Base-by-base conservation (phyloP, 2,797 vertebrate species). In the Rhinella marina region DNA sequence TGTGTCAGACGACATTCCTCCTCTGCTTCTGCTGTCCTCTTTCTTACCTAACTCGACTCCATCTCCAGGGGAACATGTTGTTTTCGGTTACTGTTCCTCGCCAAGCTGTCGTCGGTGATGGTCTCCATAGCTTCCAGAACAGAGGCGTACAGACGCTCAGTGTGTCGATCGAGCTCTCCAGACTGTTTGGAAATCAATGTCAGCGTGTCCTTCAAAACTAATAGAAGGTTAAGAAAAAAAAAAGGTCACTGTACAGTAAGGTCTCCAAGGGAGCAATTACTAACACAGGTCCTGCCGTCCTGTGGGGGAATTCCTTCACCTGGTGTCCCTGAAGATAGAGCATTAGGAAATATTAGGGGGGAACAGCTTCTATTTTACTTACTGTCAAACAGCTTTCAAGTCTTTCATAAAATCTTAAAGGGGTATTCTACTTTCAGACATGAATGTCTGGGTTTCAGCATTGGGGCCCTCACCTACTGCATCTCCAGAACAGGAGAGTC, bases 161-260 rank as follows among this genome's bases (percentile, higher is more conserved):
- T 95, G 0, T 94, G 96, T 29, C 81, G 92, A 86, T 98, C 96
- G 29, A 98, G 93, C 76, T 92, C 93, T 10, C 88, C 91, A 0
- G 96, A 95, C 92, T 97, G 97, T 23, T 91, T 95, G 2, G 96
- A 94, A 2, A 99, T 96, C 91, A 97, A 90, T 79, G 90, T 88
- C 83, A 99, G 93, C 0, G 95, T 93, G 75, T 97, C 96, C 88
- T 94, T 95, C 90, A 99, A 92, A 92, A 96, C 98, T 99, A 92
- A 81, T 62, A 88, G 88, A 23, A 25, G 61, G 73, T 79, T 48
- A 73, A 25, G 50, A 11, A 70, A 68, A n/a, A n/a, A n/a, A 70
- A 41, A 70, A 79, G 14, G 25, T 78, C 25, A 66, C 11, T 52
- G 21, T 57, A 29, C 14, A 29, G 62, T 56, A 19, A 19, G 0